A percentile compares a stretch with the other conserved stretches of the same genome.
phyloP scores from a whole-genome alignment of 1,140 invertebrate genomes.

The Diabrotica virgifera region DNA sequence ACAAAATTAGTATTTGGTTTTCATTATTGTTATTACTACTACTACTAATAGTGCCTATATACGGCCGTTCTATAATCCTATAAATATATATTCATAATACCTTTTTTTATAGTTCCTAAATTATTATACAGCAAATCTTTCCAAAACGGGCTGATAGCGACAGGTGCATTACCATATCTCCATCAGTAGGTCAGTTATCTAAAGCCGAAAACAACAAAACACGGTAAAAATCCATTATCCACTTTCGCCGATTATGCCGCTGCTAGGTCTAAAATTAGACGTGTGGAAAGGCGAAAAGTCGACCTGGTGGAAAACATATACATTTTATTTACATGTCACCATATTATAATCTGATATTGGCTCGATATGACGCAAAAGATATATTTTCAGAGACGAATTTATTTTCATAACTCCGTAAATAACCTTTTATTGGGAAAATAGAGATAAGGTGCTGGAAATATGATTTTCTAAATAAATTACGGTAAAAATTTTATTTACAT shows the following conservation, averaged over 20 bases:
- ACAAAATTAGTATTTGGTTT: too few relatives aligned
- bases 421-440: slow-evolving; percentile 17
- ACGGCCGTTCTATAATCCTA: too few relatives aligned
- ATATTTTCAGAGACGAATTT: slow-evolving; percentile 16
- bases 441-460: slow-evolving; percentile 12
- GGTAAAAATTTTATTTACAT: too few relatives aligned
- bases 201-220: neutral
- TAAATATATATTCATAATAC: too few relatives aligned
- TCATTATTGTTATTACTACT: too few relatives aligned
- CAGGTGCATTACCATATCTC: too few relatives aligned
- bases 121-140: too few relatives aligned
- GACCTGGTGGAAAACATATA: neutral
- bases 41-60: too few relatives aligned
- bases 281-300: neutral
- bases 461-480: neutral
- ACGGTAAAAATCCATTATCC: neutral
- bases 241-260: neutral
- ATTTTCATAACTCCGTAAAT: slow-evolving; percentile 21
- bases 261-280: neutral
- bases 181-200: neutral
- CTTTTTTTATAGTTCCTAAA: too few relatives aligned
- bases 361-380: slow-evolving; percentile 10
- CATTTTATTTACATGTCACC: slow-evolving; percentile 14
- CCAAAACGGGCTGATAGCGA: too few relatives aligned
- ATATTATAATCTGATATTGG: slow-evolving; percentile 12